Evolutionary conservation across 2,797 vertebrate genomes (phyloP), one percentile per base, ranked within the genome.

Genomic region (Catamblyrhynchus diadema): DNA sequence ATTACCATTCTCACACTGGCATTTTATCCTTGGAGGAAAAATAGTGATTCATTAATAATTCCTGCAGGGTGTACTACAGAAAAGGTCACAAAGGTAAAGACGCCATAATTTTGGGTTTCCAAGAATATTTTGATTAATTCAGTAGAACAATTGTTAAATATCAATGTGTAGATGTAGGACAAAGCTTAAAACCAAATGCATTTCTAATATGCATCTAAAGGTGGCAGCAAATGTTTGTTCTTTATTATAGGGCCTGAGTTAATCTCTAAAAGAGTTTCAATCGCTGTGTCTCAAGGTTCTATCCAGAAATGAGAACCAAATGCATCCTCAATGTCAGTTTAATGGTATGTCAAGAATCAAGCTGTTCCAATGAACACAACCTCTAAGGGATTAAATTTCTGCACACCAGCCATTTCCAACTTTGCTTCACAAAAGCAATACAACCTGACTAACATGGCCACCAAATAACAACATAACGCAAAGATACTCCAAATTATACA

Each of bases 141-240:
- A 80, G 39, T 22, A 87, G 73, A 86, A 57, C 22, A 71, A 86
- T 7, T 88, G 42, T 47, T 86, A 77, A 80, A 80, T 57, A 42
- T 3, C 16, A 53, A 41, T 28, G 21, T 6, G 17, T 35, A 42
- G 0, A 84, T 21, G 18, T 8, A 80, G 35, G 39, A 78, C 20
- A 84, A 88, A 89, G 17, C 23, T 71, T 47, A 53, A 77, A 92
- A 24, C 5, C 37, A 53, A 54, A 73, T 81, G 85, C 79, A 93
- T 77, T 96, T 96, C 79, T 84, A 88, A 39, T 13, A 32, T 6
- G 8, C 59, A 75, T 81, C 91, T 95, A 87, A 88, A 95, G 91
- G 75, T 95, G 89, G 84, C 91, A 96, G 89, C 92, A 96, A 74
- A 50, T 78, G 24, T 88, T 84, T 70, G 60, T 37, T 78, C 59